Evolutionary conservation across 2,113 vertebrate species (phyloP).

Genomic region (Oreochromis spilurus): DNA sequence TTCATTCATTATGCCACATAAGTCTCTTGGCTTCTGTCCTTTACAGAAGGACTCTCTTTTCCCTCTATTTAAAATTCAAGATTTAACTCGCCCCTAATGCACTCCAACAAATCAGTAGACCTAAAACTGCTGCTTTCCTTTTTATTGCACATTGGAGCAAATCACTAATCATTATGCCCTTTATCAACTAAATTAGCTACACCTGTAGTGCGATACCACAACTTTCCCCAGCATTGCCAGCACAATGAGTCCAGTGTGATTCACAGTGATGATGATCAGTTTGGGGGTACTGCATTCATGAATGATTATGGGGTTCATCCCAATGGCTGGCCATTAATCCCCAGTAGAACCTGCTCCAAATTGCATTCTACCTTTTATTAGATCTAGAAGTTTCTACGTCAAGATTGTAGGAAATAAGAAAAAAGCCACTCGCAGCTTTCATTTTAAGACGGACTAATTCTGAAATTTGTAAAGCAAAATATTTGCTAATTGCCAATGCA

Average conservation of each 20-base stretch:
- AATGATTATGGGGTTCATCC: not conserved
- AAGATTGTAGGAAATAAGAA: not conserved
- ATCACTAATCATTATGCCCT: not conserved
- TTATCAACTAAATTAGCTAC: slow-evolving; percentile 32
- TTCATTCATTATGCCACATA: not conserved
- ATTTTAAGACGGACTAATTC: not conserved
- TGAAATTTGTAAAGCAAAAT: not conserved
- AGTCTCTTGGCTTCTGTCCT: not conserved
- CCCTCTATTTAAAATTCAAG: not conserved
- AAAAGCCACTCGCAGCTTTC: not conserved
- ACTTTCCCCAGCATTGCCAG: not conserved
- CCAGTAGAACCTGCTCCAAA: not conserved
- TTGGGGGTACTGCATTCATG: not conserved
- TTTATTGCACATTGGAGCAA: not conserved
- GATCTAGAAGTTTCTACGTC: not conserved
- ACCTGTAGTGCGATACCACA: slow-evolving; percentile 2
- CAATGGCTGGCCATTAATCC: not conserved
- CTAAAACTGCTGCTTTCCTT: not conserved
- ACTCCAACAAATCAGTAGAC: not conserved
- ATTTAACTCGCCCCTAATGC: not conserved
- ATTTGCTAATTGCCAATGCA: not conserved
- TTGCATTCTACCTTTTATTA: not conserved
- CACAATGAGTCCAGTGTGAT: not conserved
- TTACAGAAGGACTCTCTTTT: not conserved
- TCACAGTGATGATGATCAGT: not conserved